Evolutionary conservation across 1,140 invertebrate species (phyloP).

Genomic region (Nilaparvata lugens): DNA sequence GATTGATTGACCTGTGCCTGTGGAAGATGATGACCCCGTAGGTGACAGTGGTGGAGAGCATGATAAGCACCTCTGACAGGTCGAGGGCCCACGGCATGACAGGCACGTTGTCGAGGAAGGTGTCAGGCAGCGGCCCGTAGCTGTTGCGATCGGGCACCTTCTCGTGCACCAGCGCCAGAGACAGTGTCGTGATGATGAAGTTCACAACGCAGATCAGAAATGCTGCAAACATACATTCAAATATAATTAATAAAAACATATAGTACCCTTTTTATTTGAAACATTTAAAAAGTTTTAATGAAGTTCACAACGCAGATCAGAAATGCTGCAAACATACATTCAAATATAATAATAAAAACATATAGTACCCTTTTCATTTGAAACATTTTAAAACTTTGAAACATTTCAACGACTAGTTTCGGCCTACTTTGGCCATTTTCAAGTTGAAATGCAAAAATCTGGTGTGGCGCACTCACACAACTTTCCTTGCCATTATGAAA

Average conservation of each 20-base stretch:
- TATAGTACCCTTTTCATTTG: too few relatives aligned
- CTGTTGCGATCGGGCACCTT: constrained; percentile 62
- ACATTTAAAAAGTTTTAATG: too few relatives aligned
- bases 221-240: constrained; percentile 39
- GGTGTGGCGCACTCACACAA: too few relatives aligned
- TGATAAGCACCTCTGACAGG: constrained; percentile 77
- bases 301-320: constrained; percentile 50
- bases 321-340: constrained; percentile 41
- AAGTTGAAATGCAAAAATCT: too few relatives aligned
- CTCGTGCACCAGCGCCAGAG: constrained; percentile 76
- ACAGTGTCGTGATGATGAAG: constrained; percentile 52
- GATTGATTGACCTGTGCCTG: constrained; percentile 55
- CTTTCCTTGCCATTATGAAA: too few relatives aligned
- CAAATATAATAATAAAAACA: too few relatives aligned
- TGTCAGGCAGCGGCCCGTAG: constrained; percentile 66
- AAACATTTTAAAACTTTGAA: too few relatives aligned
- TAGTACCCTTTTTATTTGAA: too few relatives aligned
- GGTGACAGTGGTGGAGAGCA: constrained; percentile 61
- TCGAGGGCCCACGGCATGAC: constrained; percentile 65
- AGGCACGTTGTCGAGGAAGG: constrained; percentile 64
- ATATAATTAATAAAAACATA: too few relatives aligned
- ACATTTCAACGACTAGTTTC: too few relatives aligned
- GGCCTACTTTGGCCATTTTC: too few relatives aligned
- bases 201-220: constrained; percentile 49
- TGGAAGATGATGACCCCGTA: constrained; percentile 70